A percentile compares a stretch with the other conserved stretches of the same genome.
Evolutionary conservation across 2,797 vertebrate species (phyloP).

Genomic region (Sebastiscus albofasciatus): DNA sequence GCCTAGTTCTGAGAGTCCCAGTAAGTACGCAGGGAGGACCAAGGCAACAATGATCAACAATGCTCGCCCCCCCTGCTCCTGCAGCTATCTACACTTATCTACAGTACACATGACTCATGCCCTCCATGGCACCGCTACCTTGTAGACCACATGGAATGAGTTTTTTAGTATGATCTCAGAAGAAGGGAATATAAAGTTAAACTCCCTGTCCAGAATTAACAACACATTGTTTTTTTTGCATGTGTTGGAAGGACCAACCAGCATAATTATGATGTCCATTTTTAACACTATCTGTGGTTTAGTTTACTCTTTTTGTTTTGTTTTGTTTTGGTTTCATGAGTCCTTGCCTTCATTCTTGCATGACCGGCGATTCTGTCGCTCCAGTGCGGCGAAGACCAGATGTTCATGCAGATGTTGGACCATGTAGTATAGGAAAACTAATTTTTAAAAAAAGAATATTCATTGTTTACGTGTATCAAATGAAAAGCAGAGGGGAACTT

Average conservation of each 20-base stretch:
- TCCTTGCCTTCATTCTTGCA: conserved; percentile 13
- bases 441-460: conserved; percentile 14
- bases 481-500: conserved; percentile 14
- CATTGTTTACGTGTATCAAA: conserved; percentile 19
- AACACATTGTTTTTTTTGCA: conserved; percentile 25
- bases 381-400: neutral
- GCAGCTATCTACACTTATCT: conserved; percentile 72
- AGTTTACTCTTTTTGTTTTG: conserved; percentile 16
- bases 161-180: conserved; percentile 45
- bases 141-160: conserved; percentile 58
- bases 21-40: conserved; percentile 59
- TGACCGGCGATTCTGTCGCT: conserved; percentile 1
- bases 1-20: conserved; percentile 69
- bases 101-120: conserved; percentile 66
- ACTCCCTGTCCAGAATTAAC: conserved; percentile 23
- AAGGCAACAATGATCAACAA: conserved; percentile 68
- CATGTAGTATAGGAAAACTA: conserved; percentile 9
- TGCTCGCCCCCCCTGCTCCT: conserved; percentile 37
- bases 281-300: conserved; percentile 37
- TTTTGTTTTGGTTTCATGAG: conserved; percentile 15
- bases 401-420: conserved; percentile 27
- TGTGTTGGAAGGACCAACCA: conserved; percentile 32
- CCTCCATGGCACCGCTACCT: conserved; percentile 43
- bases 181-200: conserved; percentile 40
- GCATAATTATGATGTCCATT: conserved; percentile 31